Percentiles rank a stretch among this genome's conserved stretches.
Evolutionary conservation across 2,888 invertebrate genomes (phyloP).

Genomic region (Prionchulus punctatus): DNA sequence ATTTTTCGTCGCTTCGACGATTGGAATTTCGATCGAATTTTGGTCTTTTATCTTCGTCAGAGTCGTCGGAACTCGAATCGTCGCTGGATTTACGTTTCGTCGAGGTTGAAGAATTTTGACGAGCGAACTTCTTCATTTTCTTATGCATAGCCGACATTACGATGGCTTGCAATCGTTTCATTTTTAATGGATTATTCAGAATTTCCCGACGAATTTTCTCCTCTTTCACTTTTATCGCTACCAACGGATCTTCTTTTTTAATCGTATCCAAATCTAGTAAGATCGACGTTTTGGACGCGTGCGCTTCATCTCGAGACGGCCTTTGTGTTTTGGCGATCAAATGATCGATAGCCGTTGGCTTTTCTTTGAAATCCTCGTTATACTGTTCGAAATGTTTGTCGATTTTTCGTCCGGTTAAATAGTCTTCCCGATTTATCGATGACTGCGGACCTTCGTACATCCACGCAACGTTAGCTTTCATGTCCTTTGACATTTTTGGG

Average conservation of each 20-base stretch:
- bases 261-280: conserved; percentile 40
- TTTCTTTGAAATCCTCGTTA: neutral
- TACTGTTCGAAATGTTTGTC: conserved; percentile 51
- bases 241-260: conserved; percentile 70
- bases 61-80: no score
- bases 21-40: no score
- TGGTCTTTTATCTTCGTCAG: no score
- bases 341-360: neutral
- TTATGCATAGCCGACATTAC: conserved; percentile 36
- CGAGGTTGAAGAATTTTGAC: neutral
- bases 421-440: conserved; percentile 63
- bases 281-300: neutral
- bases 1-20: no score
- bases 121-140: conserved; percentile 27
- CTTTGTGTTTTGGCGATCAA: neutral
- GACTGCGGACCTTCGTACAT: conserved; percentile 43
- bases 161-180: conserved; percentile 65
- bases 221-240: conserved; percentile 68
- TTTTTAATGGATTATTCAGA: conserved; percentile 73
- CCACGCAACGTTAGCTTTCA: conserved; percentile 24
- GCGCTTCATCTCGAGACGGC: neutral
- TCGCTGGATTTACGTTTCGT: neutral
- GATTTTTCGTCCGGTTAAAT: conserved; percentile 61
- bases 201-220: conserved; percentile 67
- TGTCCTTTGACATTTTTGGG: neutral